Base-by-base conservation (phyloP, 92 coral and sea anemone species). In the Porites rus region DNA sequence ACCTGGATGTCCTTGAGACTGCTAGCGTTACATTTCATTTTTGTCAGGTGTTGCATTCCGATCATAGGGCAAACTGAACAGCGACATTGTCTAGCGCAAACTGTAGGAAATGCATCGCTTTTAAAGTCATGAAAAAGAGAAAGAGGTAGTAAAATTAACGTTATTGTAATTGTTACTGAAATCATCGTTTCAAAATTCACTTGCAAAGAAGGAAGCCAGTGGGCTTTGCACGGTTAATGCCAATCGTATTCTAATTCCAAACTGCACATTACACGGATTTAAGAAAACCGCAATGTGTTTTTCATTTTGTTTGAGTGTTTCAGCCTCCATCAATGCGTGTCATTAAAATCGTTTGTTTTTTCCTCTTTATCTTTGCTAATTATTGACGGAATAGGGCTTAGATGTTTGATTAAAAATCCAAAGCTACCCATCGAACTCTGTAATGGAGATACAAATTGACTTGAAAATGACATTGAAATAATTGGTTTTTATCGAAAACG, bases 331-430 rank as follows among this genome's bases (percentile, higher is more conserved):
- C 43, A 60, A 76, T 24, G 14, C 24, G 4, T 13, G 16, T 25
- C 19, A 76, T 76, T 17, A 76, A 74, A 73, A n/a, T 50, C 31
- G 16, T 73, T 73, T 73, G 77, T 51, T 73, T 17, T 73, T 10
- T 54, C 17, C 19, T 16, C 25, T 51, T 7, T 21, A 52, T 7
- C 51, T 20, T 51, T 74, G 24, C n/a, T 14, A 74, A 0, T 12
- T 16, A 19, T 52, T 67, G 16, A 67, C 8, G 46, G 46, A 38
- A 38, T 38, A 38, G 5, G 46, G 46, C 46, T 38, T 38, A 38
- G 46, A 38, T 38, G 46, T 38, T 38, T 38, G 46, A 38, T 38
- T 38, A 38, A 38, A 38, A 38, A 38, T 38, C 46, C 46, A 38
- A 38, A 38, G 46, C 46, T 38, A 38, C 6, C 46, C 46, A 38